phyloP scores from a whole-genome alignment of 2,797 vertebrate species.

The Syncerus caffer region DNA sequence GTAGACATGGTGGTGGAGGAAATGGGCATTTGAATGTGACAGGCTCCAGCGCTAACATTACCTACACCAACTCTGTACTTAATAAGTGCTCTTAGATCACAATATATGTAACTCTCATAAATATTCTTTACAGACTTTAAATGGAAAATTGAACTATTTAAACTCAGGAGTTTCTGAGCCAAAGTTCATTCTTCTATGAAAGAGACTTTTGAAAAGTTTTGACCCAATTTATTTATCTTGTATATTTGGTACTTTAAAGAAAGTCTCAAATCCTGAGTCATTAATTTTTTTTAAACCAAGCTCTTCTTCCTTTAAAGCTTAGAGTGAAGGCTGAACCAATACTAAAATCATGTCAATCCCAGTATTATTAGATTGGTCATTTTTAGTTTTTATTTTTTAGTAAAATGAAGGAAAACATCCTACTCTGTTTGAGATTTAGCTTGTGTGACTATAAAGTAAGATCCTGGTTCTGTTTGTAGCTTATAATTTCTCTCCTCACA shows the following conservation, averaged over 20 bases:
- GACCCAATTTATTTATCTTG: not conserved
- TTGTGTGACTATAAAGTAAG: not conserved
- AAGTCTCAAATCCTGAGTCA: not conserved
- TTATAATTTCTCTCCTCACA: not conserved
- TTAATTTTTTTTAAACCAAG: constrained; percentile 2
- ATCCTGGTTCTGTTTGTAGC: not conserved
- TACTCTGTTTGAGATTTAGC: not conserved
- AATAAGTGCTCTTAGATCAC: not conserved
- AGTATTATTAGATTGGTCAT: not conserved
- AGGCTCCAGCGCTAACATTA: not conserved
- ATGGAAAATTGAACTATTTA: not conserved
- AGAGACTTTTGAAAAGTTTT: not conserved
- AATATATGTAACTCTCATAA: not conserved
- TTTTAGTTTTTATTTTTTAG: not conserved
- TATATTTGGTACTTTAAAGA: not conserved
- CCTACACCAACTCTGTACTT: not conserved
- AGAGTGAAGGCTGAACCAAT: not conserved
- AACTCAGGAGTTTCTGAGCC: constrained; percentile 4
- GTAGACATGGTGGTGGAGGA: not conserved
- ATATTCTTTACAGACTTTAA: not conserved
- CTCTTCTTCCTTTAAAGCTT: not conserved
- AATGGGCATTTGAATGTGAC: not conserved
- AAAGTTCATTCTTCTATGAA: not conserved
- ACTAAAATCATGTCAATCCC: not conserved
- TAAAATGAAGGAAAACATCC: not conserved